Percentiles rank a stretch among this genome's conserved stretches.
Conservation (phyloP, 2,113 vertebrate species). For the Pavo muticus region DNA sequence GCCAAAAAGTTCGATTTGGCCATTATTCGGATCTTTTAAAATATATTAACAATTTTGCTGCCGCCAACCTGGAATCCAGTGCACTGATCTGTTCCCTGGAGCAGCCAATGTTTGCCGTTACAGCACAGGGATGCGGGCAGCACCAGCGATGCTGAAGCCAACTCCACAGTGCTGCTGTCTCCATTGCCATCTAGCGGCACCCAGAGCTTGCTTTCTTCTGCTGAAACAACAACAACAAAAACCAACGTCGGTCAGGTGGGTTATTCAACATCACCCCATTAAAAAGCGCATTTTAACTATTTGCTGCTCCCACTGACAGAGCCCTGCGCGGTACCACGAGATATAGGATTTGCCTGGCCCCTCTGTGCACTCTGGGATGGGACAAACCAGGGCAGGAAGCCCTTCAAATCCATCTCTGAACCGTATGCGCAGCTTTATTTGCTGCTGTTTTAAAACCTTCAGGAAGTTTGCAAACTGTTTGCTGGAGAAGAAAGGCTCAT, state of each 20-base stretch:
- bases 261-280: neutral
- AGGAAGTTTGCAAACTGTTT: constrained; percentile 6
- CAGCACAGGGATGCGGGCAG: accelerated
- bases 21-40: neutral
- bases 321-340: neutral
- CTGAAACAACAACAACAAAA: neutral
- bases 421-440: neutral
- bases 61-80: accelerated
- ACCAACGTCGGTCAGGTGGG: accelerated
- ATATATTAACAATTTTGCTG: accelerated
- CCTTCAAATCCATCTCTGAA: neutral
- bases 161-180: neutral
- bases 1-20: neutral
- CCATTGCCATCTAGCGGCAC: constrained; percentile 61
- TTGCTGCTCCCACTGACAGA: accelerated
- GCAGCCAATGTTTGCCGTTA: accelerated
- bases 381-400: accelerated
- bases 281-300: accelerated
- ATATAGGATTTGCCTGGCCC: neutral
- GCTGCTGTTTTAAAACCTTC: neutral
- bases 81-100: accelerated
- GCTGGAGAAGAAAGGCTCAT: neutral
- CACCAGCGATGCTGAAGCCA: neutral
- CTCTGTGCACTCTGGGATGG: accelerated
- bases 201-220: neutral